Evolutionary conservation across 2,888 invertebrate species (phyloP).

Genomic region (Caenorhabditis zanzibari): DNA sequence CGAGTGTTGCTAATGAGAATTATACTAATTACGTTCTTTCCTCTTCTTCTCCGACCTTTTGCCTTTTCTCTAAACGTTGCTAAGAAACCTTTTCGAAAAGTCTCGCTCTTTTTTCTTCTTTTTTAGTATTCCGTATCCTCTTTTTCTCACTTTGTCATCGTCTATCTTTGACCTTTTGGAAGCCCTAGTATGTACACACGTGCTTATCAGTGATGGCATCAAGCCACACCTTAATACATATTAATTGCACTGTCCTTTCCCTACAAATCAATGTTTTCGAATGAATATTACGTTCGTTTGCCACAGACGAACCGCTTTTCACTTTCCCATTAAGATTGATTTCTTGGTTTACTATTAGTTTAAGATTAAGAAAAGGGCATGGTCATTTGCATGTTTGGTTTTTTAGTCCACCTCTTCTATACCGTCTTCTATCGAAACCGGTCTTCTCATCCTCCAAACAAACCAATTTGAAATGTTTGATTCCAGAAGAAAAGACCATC

Average conservation of each 20-base stretch:
- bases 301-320: slow-evolving; percentile 6
- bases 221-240: slow-evolving; percentile 31
- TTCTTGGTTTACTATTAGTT: slow-evolving; percentile 1
- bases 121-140: neutral
- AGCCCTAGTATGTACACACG: slow-evolving; percentile 38
- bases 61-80: slow-evolving; percentile 26
- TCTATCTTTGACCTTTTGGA: slow-evolving; percentile 49
- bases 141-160: slow-evolving; percentile 12
- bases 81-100: slow-evolving; percentile 19
- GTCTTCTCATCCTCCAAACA: slow-evolving; percentile 15
- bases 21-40: slow-evolving; percentile 22
- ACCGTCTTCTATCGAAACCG: slow-evolving; percentile 28
- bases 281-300: neutral
- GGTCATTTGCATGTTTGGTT: slow-evolving; percentile 31
- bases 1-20: slow-evolving; percentile 20
- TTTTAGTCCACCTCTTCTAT: slow-evolving; percentile 9
- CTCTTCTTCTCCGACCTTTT: slow-evolving; percentile 3
- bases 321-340: slow-evolving; percentile 22
- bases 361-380: slow-evolving; percentile 21
- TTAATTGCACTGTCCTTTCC: slow-evolving; percentile 24
- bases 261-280: slow-evolving; percentile 9
- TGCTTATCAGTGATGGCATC: slow-evolving; percentile 35
- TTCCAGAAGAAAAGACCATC: slow-evolving; percentile 41
- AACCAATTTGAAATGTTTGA: slow-evolving; percentile 9
- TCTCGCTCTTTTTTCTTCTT: neutral